Conservation (phyloP, 2,113 vertebrate genomes). For the Sceloporus undulatus region DNA sequence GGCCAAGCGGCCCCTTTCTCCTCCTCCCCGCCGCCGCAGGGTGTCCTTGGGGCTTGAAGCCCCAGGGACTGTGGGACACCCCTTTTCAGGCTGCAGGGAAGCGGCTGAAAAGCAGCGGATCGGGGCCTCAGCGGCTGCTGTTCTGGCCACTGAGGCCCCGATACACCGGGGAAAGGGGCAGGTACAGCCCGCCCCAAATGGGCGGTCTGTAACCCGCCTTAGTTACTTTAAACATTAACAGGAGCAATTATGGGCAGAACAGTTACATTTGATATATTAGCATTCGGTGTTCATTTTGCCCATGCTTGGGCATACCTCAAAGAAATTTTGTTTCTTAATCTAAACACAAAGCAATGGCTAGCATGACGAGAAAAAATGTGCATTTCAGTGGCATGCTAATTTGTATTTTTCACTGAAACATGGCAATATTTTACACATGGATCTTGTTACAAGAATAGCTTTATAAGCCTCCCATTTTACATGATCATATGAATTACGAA, state of each 20-base stretch:
- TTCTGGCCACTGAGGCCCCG: no score
- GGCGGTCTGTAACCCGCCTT: not conserved
- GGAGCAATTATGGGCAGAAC: slow-evolving; percentile 25
- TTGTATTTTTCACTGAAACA: slow-evolving; percentile 78
- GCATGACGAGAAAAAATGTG: slow-evolving; percentile 50
- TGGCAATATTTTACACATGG: slow-evolving; percentile 77
- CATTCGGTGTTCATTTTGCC: slow-evolving; percentile 48
- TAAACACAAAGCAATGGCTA: slow-evolving; percentile 63
- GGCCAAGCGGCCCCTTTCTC: no score
- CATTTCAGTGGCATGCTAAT: slow-evolving; percentile 73
- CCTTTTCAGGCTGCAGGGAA: no score
- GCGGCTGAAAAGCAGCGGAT: no score
- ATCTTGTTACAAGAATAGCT: slow-evolving; percentile 78
- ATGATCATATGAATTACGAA: slow-evolving; percentile 83
- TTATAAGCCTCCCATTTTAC: slow-evolving; percentile 79
- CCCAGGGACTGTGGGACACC: no score
- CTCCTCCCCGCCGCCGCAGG: no score
- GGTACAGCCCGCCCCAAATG: no score
- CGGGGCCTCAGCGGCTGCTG: no score
- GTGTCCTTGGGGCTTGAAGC: no score
- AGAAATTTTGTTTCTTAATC: slow-evolving; percentile 51
- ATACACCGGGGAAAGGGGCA: no score
- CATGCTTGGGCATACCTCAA: not conserved
- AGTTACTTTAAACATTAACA: slow-evolving; percentile 33
- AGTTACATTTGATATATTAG: slow-evolving; percentile 27